phyloP scores from a whole-genome alignment of 2,113 vertebrate species.

The Tichodroma muraria region DNA sequence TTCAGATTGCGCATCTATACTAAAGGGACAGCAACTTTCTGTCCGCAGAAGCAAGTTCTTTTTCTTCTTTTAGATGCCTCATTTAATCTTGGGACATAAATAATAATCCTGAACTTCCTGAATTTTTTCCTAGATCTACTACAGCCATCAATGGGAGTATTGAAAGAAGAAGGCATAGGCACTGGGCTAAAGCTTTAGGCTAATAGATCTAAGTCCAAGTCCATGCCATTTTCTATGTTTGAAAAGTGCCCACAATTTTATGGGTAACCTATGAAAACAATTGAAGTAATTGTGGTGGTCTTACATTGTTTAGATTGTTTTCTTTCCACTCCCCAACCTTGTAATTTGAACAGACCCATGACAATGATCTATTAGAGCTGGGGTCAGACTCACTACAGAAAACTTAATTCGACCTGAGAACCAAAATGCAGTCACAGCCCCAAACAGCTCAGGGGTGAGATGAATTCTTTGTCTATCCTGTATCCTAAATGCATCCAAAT shows the following conservation, averaged over 20 bases:
- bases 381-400: not conserved
- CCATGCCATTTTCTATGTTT: not conserved
- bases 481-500: slow-evolving; percentile 21
- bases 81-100: not conserved
- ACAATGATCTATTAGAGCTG: not conserved
- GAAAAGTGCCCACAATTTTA: not conserved
- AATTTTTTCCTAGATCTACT: not conserved
- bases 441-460: not conserved
- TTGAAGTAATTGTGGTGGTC: not conserved
- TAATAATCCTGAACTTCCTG: not conserved
- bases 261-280: not conserved
- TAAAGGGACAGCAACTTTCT: not conserved
- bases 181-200: not conserved
- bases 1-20: not conserved
- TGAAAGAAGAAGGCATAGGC: not conserved
- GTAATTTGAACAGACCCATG: not conserved
- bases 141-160: not conserved
- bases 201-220: not conserved
- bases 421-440: not conserved
- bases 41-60: not conserved
- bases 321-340: not conserved
- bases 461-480: not conserved
- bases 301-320: not conserved
- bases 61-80: not conserved
- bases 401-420: not conserved